Conservation (phyloP, 2,113 vertebrate species). For the Phrynocephalus versicolor region DNA sequence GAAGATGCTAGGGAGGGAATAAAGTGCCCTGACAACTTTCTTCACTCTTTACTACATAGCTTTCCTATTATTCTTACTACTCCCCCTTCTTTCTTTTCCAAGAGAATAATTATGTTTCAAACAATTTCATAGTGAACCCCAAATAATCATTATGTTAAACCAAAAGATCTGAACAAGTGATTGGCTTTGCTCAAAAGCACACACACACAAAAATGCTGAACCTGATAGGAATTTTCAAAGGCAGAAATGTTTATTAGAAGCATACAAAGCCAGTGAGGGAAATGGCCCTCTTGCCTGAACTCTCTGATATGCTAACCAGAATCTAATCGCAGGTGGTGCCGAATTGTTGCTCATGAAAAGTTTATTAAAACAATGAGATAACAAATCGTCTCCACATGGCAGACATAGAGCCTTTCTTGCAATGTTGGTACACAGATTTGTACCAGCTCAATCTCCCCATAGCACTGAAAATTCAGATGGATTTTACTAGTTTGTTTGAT, state of each 20-base stretch:
- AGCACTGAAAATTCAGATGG: constrained; percentile 63
- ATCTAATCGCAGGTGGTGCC: constrained; percentile 70
- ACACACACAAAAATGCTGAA: constrained; percentile 26
- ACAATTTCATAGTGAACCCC: neutral
- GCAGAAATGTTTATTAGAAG: constrained; percentile 59
- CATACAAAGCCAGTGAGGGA: constrained; percentile 52
- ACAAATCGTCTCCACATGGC: constrained; percentile 54
- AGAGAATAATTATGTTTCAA: constrained; percentile 14
- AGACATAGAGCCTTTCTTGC: constrained; percentile 68
- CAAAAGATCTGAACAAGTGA: neutral
- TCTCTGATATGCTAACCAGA: constrained; percentile 67
- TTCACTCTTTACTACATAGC: neutral
- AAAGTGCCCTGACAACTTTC: too few species aligned
- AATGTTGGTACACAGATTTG: constrained; percentile 60
- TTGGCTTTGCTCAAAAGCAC: constrained; percentile 17
- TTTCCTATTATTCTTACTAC: neutral
- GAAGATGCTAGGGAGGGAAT: too few species aligned
- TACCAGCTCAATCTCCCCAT: constrained; percentile 68
- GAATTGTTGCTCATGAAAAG: constrained; percentile 62
- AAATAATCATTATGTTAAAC: neutral
- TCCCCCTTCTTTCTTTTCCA: neutral
- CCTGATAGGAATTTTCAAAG: constrained; percentile 64
- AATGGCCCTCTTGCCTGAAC: constrained; percentile 56
- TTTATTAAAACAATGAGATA: constrained; percentile 74
- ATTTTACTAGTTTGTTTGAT: constrained; percentile 63